phyloP scores from a whole-genome alignment of 2,888 invertebrate genomes.

The Sthenelais limicola region DNA sequence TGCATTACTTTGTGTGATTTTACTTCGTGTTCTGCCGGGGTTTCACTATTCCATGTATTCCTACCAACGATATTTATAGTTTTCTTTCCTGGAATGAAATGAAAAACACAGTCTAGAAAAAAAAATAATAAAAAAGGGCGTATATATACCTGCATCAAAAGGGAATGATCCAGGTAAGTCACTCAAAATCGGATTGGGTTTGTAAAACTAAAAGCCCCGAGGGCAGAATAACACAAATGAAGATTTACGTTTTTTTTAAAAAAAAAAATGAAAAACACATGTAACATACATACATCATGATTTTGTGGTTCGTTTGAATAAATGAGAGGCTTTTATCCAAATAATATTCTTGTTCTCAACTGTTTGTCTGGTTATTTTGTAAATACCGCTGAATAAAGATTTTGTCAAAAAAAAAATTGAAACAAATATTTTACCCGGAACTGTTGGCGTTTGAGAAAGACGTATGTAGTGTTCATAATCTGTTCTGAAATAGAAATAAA shows the following conservation, averaged over 20 bases:
- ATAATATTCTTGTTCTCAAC: background rate
- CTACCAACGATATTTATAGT: conserved; percentile 1
- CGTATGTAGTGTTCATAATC: background rate
- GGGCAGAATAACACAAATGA: no score
- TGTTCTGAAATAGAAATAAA: background rate
- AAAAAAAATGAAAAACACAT: no score
- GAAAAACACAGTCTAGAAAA: background rate
- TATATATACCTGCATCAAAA: no score
- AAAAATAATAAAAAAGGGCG: no score
- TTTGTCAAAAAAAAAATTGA: background rate
- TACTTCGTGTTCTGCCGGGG: background rate
- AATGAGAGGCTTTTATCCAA: background rate
- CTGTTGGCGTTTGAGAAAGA: background rate
- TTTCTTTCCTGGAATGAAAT: background rate
- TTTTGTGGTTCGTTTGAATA: background rate
- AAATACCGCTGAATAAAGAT: background rate
- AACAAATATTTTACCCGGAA: background rate
- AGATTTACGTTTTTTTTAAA: no score
- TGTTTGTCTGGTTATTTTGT: background rate
- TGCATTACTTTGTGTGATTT: background rate
- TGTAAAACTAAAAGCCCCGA: no score
- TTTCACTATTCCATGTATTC: background rate
- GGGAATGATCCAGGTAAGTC: no score
- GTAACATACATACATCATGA: no score
- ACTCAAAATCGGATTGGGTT: no score